These are phyloP conservation scores for Podarcis siculus DNA, from an alignment of 2,797 vertebrate species.

Conservation along the genomic window DNA sequence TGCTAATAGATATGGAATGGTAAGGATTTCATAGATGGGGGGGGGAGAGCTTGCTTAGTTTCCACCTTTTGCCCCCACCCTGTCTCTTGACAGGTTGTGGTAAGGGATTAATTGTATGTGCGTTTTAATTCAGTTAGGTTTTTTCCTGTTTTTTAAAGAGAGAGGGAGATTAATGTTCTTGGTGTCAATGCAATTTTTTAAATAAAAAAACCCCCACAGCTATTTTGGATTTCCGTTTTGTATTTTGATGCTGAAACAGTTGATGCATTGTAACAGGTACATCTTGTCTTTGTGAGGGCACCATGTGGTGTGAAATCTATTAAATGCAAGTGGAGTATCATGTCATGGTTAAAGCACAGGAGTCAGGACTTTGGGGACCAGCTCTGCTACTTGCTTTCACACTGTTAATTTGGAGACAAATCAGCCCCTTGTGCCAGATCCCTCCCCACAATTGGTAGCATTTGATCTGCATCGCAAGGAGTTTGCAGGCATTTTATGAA, in stretches of 20 bases:
- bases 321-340: not conserved
- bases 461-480: not conserved
- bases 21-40: not conserved
- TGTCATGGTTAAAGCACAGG: not conserved
- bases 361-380: slow-evolving; percentile 1
- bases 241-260: not conserved
- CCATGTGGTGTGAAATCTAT: slow-evolving; percentile 12
- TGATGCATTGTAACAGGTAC: slow-evolving; percentile 18
- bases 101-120: not conserved
- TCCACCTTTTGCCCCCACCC: too few relatives aligned
- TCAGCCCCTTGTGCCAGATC: not conserved
- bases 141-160: too few relatives aligned
- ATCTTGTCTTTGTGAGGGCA: slow-evolving; percentile 17
- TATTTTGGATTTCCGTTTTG: not conserved
- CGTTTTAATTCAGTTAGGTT: not conserved
- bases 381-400: not conserved
- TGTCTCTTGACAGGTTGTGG: not conserved
- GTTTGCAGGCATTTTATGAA: not conserved
- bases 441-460: not conserved
- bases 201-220: not conserved
- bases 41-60: not conserved
- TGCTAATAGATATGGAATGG: not conserved
- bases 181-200: not conserved
- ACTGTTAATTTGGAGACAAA: not conserved
- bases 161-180: not conserved